These are phyloP conservation scores for Dinomys branickii DNA, from an alignment of 2,113 vertebrate species.

Conservation along the genomic window DNA sequence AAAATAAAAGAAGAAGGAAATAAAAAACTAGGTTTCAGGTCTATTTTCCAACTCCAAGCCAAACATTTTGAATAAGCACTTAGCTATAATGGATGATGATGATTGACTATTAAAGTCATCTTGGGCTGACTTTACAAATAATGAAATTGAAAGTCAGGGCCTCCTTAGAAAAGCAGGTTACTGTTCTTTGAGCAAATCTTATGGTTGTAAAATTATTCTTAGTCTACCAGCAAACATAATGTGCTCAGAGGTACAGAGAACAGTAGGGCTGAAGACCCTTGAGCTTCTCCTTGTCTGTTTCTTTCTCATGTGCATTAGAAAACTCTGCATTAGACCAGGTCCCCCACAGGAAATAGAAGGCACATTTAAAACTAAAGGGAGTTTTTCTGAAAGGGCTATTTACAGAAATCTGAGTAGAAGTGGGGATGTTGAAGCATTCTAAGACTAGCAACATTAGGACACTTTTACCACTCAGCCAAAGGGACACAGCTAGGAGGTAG, in stretches of 20 bases:
- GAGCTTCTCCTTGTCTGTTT: background rate
- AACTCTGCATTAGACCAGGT: background rate
- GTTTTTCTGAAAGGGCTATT: background rate
- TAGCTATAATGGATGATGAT: conserved; percentile 58
- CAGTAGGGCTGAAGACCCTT: background rate
- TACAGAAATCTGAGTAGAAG: background rate
- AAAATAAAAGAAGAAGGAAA: background rate
- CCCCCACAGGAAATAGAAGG: background rate
- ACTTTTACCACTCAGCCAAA: background rate
- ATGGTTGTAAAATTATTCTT: conserved; percentile 32
- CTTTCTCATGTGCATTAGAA: background rate
- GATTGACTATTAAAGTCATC: conserved; percentile 60
- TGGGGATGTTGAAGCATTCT: background rate
- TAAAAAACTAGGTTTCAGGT: background rate
- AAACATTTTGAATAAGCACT: conserved; percentile 35
- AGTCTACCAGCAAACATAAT: conserved; percentile 38
- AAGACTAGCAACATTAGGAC: background rate
- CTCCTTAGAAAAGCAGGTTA: conserved; percentile 38
- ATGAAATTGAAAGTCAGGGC: conserved; percentile 37
- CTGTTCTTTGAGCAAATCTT: conserved; percentile 37
- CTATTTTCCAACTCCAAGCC: conserved; percentile 41
- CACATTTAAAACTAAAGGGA: background rate
- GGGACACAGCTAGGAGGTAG: background rate
- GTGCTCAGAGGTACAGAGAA: background rate
- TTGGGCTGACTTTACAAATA: conserved; percentile 65